Base-by-base conservation (phyloP, 2,797 vertebrate species). In the Girardinus metallicus region DNA sequence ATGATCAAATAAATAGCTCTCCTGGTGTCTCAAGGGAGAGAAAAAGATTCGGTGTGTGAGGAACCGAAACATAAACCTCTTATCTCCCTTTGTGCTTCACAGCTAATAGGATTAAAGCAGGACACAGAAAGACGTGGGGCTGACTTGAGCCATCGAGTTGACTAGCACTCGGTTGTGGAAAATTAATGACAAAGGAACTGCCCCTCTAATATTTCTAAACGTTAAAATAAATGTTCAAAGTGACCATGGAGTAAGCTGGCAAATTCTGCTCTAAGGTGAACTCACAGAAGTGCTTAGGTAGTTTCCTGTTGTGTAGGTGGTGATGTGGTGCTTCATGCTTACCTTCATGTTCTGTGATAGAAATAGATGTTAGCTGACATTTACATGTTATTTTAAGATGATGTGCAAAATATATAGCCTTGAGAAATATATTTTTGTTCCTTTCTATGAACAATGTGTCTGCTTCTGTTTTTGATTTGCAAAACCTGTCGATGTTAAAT, bases 51-150 rank as follows among this genome's bases (percentile, higher is more conserved):
- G 64, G 78, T 76, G 76, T 85, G 85, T 80, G 34, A 87, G 81
- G 85, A 88, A 81, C 66, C 74, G 57, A 31, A 66, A 80, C 84
- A 47, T 96, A 96, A 96, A 94, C 94, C 95, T 95, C 95, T 95
- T 96, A 95, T 86, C 86, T 89, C 83, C 75, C 83, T 93, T 90
- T 94, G 93, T 95, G 91, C 88, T 82, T 71, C 75, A 82, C 85
- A 2, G 88, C 83, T 96, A 96, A 96, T 94, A 95, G 95, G 96
- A 96, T 96, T 96, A 95, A 92, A 94, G 84, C 86, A 84, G 85
- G 89, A 85, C 81, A 43, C 73, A 82, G 57, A 84, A 79, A 80
- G 73, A 73, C 36, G 62, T 76, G 80, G 86, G 86, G 85, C 64
- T 76, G 82, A 94, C 91, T 93, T 73, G 90, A 94, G 93, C 64